Evolutionary conservation across 2,888 invertebrate species (phyloP).

Genomic region (Rhingia campestris): DNA sequence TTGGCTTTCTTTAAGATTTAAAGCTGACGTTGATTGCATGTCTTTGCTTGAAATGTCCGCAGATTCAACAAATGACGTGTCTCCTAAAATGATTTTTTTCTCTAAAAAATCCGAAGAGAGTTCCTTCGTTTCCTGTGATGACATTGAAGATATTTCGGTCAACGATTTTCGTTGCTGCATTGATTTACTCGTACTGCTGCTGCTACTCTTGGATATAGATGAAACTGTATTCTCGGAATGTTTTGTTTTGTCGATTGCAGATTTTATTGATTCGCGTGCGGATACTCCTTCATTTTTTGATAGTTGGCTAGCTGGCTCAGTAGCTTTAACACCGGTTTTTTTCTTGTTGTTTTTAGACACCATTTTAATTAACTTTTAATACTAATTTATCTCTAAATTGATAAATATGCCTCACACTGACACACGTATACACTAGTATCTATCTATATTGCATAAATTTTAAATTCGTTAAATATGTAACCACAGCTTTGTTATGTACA

Average conservation of each 20-base stretch:
- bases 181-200: conserved; percentile 42
- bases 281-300: conserved; percentile 22
- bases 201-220: conserved; percentile 37
- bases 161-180: conserved; percentile 70
- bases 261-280: conserved; percentile 26
- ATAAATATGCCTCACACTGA: not conserved
- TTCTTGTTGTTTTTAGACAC: conserved; percentile 80
- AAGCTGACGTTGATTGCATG: conserved; percentile 5
- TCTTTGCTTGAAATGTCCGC: conserved; percentile 5
- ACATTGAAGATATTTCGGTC: conserved; percentile 80
- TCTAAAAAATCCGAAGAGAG: conserved; percentile 45
- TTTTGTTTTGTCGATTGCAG: conserved; percentile 34
- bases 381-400: conserved; percentile 37
- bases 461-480: conserved; percentile 6
- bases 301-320: conserved; percentile 49
- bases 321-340: conserved; percentile 76
- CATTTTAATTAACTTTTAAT: conserved; percentile 74
- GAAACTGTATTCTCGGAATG: conserved; percentile 41
- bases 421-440: not conserved
- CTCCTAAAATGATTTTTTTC: conserved; percentile 33
- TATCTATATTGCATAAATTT: not conserved
- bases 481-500: conserved; percentile 8
- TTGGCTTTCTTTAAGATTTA: conserved; percentile 16
- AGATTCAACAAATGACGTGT: conserved; percentile 5
- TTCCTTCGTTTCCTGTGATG: conserved; percentile 54